phyloP scores from a whole-genome alignment of 2,797 vertebrate species.

The Eutrigla gurnardus region DNA sequence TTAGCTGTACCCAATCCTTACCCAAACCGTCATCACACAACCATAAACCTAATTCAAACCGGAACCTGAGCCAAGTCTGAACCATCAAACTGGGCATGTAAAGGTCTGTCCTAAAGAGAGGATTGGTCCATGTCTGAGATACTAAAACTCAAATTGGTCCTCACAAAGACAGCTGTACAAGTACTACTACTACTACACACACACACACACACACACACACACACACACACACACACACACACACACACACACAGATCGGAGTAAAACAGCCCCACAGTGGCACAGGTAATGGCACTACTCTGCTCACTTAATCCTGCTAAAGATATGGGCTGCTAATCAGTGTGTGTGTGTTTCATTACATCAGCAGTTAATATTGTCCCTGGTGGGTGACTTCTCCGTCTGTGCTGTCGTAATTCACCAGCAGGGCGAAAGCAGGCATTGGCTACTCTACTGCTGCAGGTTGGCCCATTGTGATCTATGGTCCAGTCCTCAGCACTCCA shows the following conservation, averaged over 20 bases:
- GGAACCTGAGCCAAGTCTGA: not conserved
- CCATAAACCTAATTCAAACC: not conserved
- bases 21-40: too few relatives aligned
- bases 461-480: constrained; percentile 63
- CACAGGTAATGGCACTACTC: constrained; percentile 54
- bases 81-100: not conserved
- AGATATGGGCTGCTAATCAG: constrained; percentile 64
- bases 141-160: not conserved
- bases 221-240: not conserved
- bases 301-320: constrained; percentile 62
- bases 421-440: constrained; percentile 30
- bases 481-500: constrained; percentile 48
- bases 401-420: constrained; percentile 64
- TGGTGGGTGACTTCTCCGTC: constrained; percentile 57
- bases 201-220: constrained; percentile 11
- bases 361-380: constrained; percentile 72
- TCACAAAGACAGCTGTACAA: not conserved
- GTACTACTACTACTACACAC: not conserved
- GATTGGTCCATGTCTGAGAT: too few relatives aligned
- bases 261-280: constrained; percentile 62
- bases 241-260: constrained; percentile 18
- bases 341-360: constrained; percentile 64
- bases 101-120: not conserved
- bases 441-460: constrained; percentile 48
- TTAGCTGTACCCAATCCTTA: too few relatives aligned